Conservation (phyloP, 1,140 invertebrate species). For the Adelges cooleyi region DNA sequence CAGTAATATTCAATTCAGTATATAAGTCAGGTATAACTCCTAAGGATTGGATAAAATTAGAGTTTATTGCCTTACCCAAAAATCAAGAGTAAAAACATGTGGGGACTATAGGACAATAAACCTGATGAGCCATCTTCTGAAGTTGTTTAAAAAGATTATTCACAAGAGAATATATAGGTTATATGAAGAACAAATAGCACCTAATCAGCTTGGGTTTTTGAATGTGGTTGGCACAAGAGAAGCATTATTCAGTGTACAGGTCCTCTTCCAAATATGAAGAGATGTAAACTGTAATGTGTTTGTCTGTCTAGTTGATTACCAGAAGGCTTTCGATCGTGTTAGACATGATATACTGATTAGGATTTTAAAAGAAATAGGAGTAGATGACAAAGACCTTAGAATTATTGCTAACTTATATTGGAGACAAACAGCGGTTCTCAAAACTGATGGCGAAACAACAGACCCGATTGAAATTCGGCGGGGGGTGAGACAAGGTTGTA, state of each 20-base stretch:
- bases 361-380: constrained; percentile 27
- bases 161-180: constrained; percentile 10
- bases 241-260: constrained; percentile 31
- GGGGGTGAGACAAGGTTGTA: constrained; percentile 35
- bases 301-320: constrained; percentile 33
- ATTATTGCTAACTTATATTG: constrained; percentile 31
- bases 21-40: constrained; percentile 29
- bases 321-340: constrained; percentile 32
- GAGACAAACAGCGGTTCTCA: constrained; percentile 25
- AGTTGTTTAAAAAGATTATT: constrained; percentile 16
- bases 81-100: constrained; percentile 1
- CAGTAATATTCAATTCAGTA: constrained; percentile 23
- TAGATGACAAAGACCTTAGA: constrained; percentile 30
- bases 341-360: constrained; percentile 27
- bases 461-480: constrained; percentile 21
- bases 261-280: constrained; percentile 31
- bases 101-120: constrained; percentile 11
- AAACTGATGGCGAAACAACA: constrained; percentile 13
- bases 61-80: constrained; percentile 26
- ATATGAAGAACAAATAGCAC: constrained; percentile 26
- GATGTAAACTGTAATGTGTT: constrained; percentile 31
- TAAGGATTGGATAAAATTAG: constrained; percentile 27
- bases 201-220: constrained; percentile 33
- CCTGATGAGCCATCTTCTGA: constrained; percentile 3
- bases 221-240: constrained; percentile 32